phyloP scores from a whole-genome alignment of 2,888 invertebrate species.

The Resseliella maxima region DNA sequence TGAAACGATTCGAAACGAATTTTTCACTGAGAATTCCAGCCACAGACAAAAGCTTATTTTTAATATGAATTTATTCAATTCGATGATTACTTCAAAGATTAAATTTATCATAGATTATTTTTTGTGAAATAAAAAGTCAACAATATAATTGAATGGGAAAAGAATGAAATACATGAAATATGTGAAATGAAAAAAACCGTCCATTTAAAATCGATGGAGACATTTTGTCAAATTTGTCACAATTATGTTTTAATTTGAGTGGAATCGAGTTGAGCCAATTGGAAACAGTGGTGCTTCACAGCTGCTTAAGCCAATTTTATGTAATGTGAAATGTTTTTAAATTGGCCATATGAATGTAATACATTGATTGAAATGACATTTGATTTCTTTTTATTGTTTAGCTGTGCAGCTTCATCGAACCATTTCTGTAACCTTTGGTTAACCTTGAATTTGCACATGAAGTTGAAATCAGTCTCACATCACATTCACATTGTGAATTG shows the following conservation, averaged over 20 bases:
- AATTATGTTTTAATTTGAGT: too few relatives aligned
- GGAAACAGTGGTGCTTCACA: too few relatives aligned
- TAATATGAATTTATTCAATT: not conserved
- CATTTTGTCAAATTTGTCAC: too few relatives aligned
- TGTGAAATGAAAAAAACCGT: too few relatives aligned
- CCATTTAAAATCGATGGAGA: too few relatives aligned
- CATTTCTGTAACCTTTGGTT: slow-evolving; percentile 12
- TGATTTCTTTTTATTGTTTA: slow-evolving; percentile 4
- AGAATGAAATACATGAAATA: too few relatives aligned
- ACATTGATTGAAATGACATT: slow-evolving; percentile 53
- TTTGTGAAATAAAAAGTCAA: not conserved
- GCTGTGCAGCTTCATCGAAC: not conserved
- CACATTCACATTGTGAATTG: not conserved
- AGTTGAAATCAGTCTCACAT: not conserved
- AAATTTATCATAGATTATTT: not conserved
- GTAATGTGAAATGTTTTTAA: not conserved
- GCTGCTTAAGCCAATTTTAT: not conserved
- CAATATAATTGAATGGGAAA: too few relatives aligned
- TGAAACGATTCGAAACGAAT: not conserved
- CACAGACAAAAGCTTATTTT: not conserved
- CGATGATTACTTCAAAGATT: not conserved
- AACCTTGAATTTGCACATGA: slow-evolving; percentile 12
- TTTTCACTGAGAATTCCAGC: not conserved
- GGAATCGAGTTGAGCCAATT: too few relatives aligned
- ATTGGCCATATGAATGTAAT: slow-evolving; percentile 38